Conservation (phyloP, 1,140 invertebrate species). For the Papilio machaon region DNA sequence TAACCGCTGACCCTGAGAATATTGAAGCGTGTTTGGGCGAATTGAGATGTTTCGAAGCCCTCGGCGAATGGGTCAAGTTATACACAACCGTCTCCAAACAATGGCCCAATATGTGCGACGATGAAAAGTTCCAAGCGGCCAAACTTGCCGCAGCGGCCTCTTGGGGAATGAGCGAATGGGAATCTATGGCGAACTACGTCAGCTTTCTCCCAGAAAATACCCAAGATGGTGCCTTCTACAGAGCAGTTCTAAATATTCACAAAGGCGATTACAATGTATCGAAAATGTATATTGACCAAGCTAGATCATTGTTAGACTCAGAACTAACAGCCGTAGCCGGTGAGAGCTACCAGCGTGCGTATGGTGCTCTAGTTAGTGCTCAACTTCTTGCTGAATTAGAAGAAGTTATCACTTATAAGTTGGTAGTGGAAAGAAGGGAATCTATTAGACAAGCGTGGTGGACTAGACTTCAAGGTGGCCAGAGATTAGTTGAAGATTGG, state of each 20-base stretch:
- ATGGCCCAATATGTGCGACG: slow-evolving; percentile 88
- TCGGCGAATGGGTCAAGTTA: slow-evolving; percentile 97
- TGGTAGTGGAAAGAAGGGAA: slow-evolving; percentile 92
- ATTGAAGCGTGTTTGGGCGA: slow-evolving; percentile 94
- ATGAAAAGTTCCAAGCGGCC: slow-evolving; percentile 91
- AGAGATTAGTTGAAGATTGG: slow-evolving; percentile 98
- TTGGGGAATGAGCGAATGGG: slow-evolving; percentile 97
- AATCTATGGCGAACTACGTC: slow-evolving; percentile 95
- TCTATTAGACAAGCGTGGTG: slow-evolving; percentile 97
- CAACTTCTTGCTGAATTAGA: slow-evolving; percentile 98
- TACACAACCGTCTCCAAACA: slow-evolving; percentile 88
- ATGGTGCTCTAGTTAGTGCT: slow-evolving; percentile 97
- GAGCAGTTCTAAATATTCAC: slow-evolving; percentile 96
- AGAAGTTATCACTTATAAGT: slow-evolving; percentile 98
- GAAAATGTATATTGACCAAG: slow-evolving; percentile 92
- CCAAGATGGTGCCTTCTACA: slow-evolving; percentile 97
- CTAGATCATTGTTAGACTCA: slow-evolving; percentile 96
- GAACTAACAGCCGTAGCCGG: slow-evolving; percentile 98
- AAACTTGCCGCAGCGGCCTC: slow-evolving; percentile 96
- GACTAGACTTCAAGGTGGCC: slow-evolving; percentile 96
- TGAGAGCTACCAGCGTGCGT: slow-evolving; percentile 98
- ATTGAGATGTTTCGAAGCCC: slow-evolving; percentile 97
- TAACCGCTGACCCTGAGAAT: slow-evolving; percentile 85
- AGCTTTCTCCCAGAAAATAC: slow-evolving; percentile 92
- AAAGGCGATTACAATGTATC: slow-evolving; percentile 90